A percentile compares a stretch with the other conserved stretches of the same genome.
These are phyloP conservation scores for Ethmia dodecea DNA, from an alignment of 2,888 invertebrate genomes.

Conservation along the genomic window DNA sequence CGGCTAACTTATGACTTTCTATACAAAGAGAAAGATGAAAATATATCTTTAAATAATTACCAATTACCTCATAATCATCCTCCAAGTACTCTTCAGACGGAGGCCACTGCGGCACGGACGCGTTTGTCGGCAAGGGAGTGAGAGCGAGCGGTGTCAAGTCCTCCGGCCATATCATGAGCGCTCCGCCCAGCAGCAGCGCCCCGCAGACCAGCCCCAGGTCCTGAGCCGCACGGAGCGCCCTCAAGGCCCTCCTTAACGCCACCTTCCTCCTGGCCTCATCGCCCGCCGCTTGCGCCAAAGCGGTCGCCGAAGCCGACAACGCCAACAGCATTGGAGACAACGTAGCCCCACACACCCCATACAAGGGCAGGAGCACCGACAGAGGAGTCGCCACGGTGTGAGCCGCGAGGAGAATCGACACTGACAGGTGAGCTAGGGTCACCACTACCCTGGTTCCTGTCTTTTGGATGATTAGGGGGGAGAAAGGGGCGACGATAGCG, in stretches of 20 bases:
- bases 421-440: slow-evolving; percentile 70
- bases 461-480: slow-evolving; percentile 61
- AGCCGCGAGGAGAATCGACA: slow-evolving; percentile 78
- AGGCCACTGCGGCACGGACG: slow-evolving; percentile 56
- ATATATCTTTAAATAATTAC: not conserved
- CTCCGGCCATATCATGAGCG: slow-evolving; percentile 70
- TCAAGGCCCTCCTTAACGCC: slow-evolving; percentile 54
- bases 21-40: no score
- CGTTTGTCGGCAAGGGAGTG: slow-evolving; percentile 51
- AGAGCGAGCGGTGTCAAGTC: slow-evolving; percentile 61
- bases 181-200: slow-evolving; percentile 54
- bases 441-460: slow-evolving; percentile 55
- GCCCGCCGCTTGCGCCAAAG: slow-evolving; percentile 72
- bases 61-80: slow-evolving; percentile 74
- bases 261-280: slow-evolving; percentile 58
- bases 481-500: slow-evolving; percentile 73
- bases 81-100: slow-evolving; percentile 71
- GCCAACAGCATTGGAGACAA: slow-evolving; percentile 78
- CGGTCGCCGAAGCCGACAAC: slow-evolving; percentile 76
- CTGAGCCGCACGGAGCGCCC: slow-evolving; percentile 64
- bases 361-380: slow-evolving; percentile 51
- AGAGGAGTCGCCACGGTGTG: slow-evolving; percentile 69
- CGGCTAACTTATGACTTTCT: no score
- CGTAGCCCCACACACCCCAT: slow-evolving; percentile 72
- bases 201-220: slow-evolving; percentile 64